Evolutionary conservation across 1,140 invertebrate genomes (phyloP).

Genomic region (Procambarus virginalis): DNA sequence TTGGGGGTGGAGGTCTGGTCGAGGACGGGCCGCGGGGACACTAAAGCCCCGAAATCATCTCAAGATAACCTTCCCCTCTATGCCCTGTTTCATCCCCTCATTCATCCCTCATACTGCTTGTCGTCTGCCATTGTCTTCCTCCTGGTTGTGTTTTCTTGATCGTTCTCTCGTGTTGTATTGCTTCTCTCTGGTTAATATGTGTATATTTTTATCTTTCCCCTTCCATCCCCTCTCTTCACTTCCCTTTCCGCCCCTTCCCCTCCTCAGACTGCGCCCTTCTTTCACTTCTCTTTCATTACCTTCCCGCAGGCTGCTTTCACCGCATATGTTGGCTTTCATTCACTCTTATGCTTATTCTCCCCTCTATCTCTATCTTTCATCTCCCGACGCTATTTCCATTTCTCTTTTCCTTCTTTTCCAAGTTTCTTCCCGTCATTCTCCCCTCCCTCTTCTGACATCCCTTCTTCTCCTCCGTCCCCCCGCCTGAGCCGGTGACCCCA

Average conservation of each 20-base stretch:
- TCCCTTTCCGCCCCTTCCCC: conserved; percentile 8
- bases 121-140: no score
- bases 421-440: background rate
- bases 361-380: background rate
- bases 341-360: background rate
- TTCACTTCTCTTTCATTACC: background rate
- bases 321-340: background rate
- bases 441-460: background rate
- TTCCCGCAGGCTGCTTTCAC: no score
- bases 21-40: no score
- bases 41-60: no score
- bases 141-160: no score
- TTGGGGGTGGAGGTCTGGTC: no score
- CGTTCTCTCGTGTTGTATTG: no score
- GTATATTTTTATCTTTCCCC: background rate
- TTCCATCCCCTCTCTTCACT: conserved; percentile 1
- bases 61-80: no score
- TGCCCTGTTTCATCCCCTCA: no score
- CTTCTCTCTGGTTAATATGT: no score
- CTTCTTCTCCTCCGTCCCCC: background rate
- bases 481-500: background rate
- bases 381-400: background rate
- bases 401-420: background rate
- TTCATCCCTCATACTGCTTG: no score
- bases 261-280: background rate